These are phyloP conservation scores for Acanthaster planci DNA, from an alignment of 35 echinoderm and acorn worm genomes.

Conservation along the genomic window DNA sequence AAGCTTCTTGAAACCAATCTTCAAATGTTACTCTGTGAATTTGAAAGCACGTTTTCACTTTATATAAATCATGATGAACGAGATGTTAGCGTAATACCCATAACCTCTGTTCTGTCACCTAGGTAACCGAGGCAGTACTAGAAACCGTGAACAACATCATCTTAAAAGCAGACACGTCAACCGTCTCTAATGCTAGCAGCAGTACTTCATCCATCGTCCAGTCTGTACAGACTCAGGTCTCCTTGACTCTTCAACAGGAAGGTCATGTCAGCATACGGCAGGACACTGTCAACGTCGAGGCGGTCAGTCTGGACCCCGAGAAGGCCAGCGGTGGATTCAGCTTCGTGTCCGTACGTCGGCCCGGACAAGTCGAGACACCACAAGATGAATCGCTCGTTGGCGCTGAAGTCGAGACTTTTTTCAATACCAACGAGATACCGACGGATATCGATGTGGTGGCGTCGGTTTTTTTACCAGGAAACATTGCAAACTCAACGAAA, in stretches of 20 bases:
- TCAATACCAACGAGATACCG: constrained; percentile 11
- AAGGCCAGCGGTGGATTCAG: background rate
- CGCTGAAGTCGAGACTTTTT: background rate
- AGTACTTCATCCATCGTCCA: background rate
- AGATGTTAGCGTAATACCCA: background rate
- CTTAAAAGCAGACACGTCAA: background rate
- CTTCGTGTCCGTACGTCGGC: background rate
- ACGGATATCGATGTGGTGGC: background rate
- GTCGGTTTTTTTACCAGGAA: constrained; percentile 11
- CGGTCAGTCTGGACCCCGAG: background rate
- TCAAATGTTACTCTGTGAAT: too few relatives aligned
- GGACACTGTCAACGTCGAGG: constrained; percentile 14
- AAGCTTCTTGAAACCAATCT: too few relatives aligned
- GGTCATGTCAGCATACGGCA: background rate
- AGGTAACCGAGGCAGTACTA: constrained; percentile 19
- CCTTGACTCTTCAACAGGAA: background rate
- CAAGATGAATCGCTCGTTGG: background rate
- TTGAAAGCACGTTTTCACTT: too few relatives aligned
- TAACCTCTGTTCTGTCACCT: background rate
- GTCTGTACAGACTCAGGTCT: background rate
- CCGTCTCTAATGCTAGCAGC: background rate
- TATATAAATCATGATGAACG: too few relatives aligned
- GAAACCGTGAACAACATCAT: constrained; percentile 20
- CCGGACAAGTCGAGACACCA: background rate
- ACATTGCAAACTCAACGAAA: background rate